Percentiles rank a stretch among this genome's conserved stretches.
Conservation (phyloP, 2,888 invertebrate genomes). For the Latrodectus elegans region DNA sequence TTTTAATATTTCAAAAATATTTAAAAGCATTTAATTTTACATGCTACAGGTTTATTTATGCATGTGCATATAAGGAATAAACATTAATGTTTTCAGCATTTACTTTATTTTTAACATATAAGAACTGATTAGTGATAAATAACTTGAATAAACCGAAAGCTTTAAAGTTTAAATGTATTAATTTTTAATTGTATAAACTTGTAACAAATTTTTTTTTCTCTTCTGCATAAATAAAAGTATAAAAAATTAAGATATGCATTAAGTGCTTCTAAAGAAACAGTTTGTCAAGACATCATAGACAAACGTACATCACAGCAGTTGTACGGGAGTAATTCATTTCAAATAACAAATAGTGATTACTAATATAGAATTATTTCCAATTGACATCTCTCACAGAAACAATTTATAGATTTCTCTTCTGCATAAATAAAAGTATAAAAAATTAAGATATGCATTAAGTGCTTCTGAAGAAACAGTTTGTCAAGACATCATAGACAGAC, state of each 20-base stretch:
- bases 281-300: conserved; percentile 51
- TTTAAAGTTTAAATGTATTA: no score
- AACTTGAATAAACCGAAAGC: no score
- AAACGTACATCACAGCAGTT: conserved; percentile 67
- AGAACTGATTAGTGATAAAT: no score
- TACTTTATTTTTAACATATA: no score
- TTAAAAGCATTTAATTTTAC: no score
- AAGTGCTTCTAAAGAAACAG: conserved; percentile 52
- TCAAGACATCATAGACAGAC: conserved; percentile 55
- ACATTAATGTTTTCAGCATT: no score
- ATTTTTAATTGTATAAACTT: no score
- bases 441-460: conserved; percentile 44
- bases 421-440: not conserved
- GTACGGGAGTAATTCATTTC: conserved; percentile 63
- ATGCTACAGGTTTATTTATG: no score
- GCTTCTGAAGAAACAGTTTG: conserved; percentile 44
- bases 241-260: conserved; percentile 36
- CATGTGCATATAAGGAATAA: no score
- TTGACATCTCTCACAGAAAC: no score
- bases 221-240: conserved; percentile 11
- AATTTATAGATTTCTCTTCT: conserved; percentile 14
- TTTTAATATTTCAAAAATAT: no score
- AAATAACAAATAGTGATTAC: conserved; percentile 20
- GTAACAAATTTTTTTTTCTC: not conserved
- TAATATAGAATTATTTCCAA: not conserved